Evolutionary conservation across 2,888 invertebrate species (phyloP), one percentile per base, ranked within the genome.

Genomic region (Erebia epiphron): DNA sequence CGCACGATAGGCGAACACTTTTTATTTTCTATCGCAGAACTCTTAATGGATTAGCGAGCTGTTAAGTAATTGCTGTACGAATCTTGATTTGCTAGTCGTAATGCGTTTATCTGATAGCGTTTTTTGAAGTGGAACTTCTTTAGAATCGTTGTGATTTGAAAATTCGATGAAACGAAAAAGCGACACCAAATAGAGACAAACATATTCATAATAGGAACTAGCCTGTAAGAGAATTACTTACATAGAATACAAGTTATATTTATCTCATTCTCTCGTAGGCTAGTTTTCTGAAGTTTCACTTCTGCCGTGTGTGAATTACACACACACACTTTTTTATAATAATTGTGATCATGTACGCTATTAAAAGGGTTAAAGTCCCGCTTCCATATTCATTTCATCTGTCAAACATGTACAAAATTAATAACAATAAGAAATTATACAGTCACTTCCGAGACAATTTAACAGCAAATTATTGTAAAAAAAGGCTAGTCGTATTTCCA

Each of bases 1-100:
- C 82, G 61, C 85, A 75, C 80, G 77, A 79, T 82, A 91, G 91
- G 89, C 85, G 86, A 84, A 85, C 87, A 86, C 87, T 87, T 90
- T 89, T 89, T 89, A 83, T 84, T 86, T 83, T 82, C 78, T 74
- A 76, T 74, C 75, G 75, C 73, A 77, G 73, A 77, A 81, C 79
- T 80, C 79, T 82, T 67, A 82, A 83, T 80, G 78, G 77, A 77
- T 81, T 79, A 78, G 78, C 79, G 74, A 73, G 77, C 79, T 73
- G 78, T 78, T 78, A 77, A 79, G 76, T 76, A 76, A 78, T 76
- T 75, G 71, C 66, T 62, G 70, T 56, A 64, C 70, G 66, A 66
- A 75, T 74, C 73, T 75, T 67, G 52, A 68, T 70, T 71, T 35
- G 35, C 35, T 35, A 7, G 21, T 10, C 58, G 41, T 57, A 16